Evolutionary conservation across 1,140 invertebrate genomes (phyloP).

Genomic region (Heliconius melpomene): DNA sequence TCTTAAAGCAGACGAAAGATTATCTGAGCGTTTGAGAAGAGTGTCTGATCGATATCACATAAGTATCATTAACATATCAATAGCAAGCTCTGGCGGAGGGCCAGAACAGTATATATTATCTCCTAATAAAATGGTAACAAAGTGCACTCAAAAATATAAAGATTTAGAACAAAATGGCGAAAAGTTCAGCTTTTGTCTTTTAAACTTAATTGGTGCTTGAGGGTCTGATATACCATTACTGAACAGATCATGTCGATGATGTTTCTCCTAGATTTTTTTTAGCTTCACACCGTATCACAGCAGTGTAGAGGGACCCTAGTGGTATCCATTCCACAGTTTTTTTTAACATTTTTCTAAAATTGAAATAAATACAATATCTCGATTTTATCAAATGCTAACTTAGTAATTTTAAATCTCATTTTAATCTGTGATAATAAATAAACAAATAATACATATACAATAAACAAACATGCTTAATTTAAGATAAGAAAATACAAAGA

Average conservation of each 20-base stretch:
- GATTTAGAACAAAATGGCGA: slow-evolving; percentile 1
- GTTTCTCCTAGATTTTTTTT: no score
- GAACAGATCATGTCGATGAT: neutral
- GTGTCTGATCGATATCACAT: slow-evolving; percentile 39
- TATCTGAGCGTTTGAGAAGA: slow-evolving; percentile 30
- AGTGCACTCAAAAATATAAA: slow-evolving; percentile 21
- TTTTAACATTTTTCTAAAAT: no score
- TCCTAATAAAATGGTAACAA: slow-evolving; percentile 23
- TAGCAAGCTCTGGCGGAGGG: slow-evolving; percentile 37
- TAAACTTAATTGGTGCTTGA: slow-evolving; percentile 1
- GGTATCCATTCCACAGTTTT: no score
- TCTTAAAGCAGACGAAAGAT: slow-evolving; percentile 32
- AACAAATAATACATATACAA: no score
- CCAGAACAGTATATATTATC: slow-evolving; percentile 32
- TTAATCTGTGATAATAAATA: neutral
- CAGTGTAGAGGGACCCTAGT: no score
- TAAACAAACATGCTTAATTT: neutral
- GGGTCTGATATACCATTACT: neutral
- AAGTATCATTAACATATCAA: slow-evolving; percentile 50
- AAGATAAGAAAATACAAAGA: neutral
- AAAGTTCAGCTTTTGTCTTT: neutral
- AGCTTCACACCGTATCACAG: no score
- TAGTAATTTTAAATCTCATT: no score
- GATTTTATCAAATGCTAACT: no score
- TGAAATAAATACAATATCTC: no score